These are phyloP conservation scores for Mobula hypostoma DNA, from an alignment of 2,113 vertebrate species.

Conservation along the genomic window DNA sequence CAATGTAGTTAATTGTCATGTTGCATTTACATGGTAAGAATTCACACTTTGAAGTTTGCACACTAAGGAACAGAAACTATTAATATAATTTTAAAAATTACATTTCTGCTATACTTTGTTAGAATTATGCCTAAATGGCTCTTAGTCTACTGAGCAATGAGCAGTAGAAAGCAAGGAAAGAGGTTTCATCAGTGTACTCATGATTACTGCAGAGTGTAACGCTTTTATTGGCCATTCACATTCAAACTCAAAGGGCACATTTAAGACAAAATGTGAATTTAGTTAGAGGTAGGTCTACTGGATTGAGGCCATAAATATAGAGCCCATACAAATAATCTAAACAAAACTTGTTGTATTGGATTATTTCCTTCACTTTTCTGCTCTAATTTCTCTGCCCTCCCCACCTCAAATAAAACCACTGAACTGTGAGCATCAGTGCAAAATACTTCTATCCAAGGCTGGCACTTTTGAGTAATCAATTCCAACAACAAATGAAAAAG, in stretches of 20 bases:
- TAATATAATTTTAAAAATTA: conserved; percentile 5
- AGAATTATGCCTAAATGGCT: not conserved
- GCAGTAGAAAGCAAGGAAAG: not conserved
- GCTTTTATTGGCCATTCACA: not conserved
- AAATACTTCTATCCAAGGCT: conserved; percentile 6
- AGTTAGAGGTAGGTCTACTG: not conserved
- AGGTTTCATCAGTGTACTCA: not conserved
- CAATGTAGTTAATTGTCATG: not conserved
- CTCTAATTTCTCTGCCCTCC: not conserved
- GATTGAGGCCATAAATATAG: not conserved
- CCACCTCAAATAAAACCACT: not conserved
- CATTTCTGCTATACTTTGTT: not conserved
- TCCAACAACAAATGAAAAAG: conserved; percentile 28
- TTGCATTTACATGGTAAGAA: not conserved
- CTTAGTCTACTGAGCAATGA: conserved; percentile 18
- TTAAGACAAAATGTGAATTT: not conserved
- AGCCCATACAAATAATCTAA: conserved; percentile 2
- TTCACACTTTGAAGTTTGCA: not conserved
- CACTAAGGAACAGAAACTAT: not conserved
- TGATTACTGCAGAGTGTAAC: not conserved
- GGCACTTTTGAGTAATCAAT: conserved; percentile 3
- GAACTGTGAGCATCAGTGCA: not conserved
- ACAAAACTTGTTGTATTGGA: not conserved
- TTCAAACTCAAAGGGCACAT: not conserved
- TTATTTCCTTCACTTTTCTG: not conserved